Percentiles rank a stretch among this genome's conserved stretches.
phyloP scores from a whole-genome alignment of 1,140 invertebrate species.

The Atta texana region DNA sequence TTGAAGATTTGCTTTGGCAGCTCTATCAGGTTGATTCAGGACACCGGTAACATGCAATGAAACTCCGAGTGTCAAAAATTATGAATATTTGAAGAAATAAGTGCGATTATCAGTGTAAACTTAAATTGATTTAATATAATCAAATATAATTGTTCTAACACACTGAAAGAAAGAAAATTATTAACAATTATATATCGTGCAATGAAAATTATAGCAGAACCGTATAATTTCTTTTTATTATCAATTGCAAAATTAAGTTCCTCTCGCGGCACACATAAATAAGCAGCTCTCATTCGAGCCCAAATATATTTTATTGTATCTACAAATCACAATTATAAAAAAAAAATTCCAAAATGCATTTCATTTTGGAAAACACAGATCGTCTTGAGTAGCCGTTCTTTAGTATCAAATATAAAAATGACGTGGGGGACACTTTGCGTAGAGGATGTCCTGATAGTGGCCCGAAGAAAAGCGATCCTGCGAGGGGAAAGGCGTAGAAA shows the following conservation, averaged over 20 bases:
- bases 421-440: background rate
- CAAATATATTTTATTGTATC: conserved; percentile 18
- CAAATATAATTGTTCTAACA: background rate
- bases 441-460: conserved; percentile 1
- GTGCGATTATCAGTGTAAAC: background rate
- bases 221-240: conserved; percentile 1
- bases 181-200: background rate
- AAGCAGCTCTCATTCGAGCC: conserved; percentile 10
- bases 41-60: conserved; percentile 34
- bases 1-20: conserved; percentile 48
- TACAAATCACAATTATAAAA: conserved; percentile 31
- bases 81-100: conserved; percentile 32
- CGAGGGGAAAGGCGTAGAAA: conserved; percentile 42
- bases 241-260: background rate
- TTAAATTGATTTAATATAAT: background rate
- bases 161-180: background rate
- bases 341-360: conserved; percentile 19
- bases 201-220: conserved; percentile 1
- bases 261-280: background rate
- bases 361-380: conserved; percentile 10
- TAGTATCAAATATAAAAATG: conserved; percentile 29
- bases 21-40: conserved; percentile 31
- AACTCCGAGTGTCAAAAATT: background rate
- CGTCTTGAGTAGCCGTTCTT: background rate
- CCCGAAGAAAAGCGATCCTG: conserved; percentile 44